Evolutionary conservation across 1,140 invertebrate species (phyloP), one percentile per base, ranked within the genome.

Genomic region (Hylaeus volcanicus): DNA sequence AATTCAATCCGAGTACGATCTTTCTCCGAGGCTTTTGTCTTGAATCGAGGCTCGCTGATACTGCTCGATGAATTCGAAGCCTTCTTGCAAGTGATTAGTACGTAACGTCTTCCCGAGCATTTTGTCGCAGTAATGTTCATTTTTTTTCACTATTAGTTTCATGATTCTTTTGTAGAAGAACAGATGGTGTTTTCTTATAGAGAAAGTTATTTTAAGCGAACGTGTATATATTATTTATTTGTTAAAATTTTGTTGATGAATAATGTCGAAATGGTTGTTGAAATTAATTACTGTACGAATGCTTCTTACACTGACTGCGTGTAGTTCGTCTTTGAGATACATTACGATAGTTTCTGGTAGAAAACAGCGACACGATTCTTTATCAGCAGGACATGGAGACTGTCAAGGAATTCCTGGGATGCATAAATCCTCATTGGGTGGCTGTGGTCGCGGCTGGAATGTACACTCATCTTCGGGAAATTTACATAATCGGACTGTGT

Each of bases 401-500:
- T 2, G 26, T 90, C 1, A 90, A 84, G 71, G 89, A 92, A 12
- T 91, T 83, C 43, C 6, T 88, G 0, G 89, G 90, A 51, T 88
- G 64, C n/a, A 65, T 93, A 37, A 92, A 93, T 88, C 86, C 87
- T 76, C 93, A 93, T 66, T 93, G 93, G 93, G 68, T 93, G 53
- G 83, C 86, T 0, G 84, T 93, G 37, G 90, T 93, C 0, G 61
- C 80, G 2, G 90, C 92, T 3, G 93, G 93, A 26, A 82, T 93
- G 63, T 93, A 93, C 53, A 91, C 88, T 6, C 91, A 93, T 79
- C 66, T 93, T 0, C 81, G 93, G 61, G 88, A 93, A 85, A 91
- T 93, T 26, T 93, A 92, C 68, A 84, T 93, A 65, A 92, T 93
- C 61, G 92, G 92, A 1, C 83, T 93, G 9, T 93, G 92, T 60